Base-by-base conservation (phyloP, 2,113 vertebrate genomes). In the Grammomys dolichurus region DNA sequence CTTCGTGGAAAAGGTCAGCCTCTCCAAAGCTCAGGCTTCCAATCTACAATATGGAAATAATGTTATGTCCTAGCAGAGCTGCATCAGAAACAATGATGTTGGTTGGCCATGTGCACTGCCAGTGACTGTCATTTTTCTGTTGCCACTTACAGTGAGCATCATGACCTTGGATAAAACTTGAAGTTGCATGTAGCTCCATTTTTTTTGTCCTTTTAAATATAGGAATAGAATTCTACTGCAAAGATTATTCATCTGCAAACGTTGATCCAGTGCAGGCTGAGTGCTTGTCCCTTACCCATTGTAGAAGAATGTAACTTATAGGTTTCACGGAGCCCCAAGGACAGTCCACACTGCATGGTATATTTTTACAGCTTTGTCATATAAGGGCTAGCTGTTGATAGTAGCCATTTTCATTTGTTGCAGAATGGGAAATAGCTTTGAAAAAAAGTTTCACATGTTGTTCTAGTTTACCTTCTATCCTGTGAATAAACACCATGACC, bases 11-110 rank as follows among this genome's bases (percentile, higher is more conserved):
- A 40, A 80, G 70, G 4, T 17, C 12, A n/a, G 33, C 5, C 54
- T 60, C 31, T 26, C 8, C 3, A 20, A 22, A 43, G 56, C 75
- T 65, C 20, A 0, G 65, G 14, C 31, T 91, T 92, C 70, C n/a
- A 0, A 26, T 36, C 17, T 48, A 5, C 54, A 36, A 24, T 36
- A 5, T 16, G 51, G n/a, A 20, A 0, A 0, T 5, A 36, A 28
- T 0, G 3, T 3, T 12, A 2, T 5, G 43, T 46, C 13, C 33
- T 11, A 16, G 56, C 9, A 0, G 51, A 19, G 43, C 8, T 3
- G 0, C 13, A 1, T 4, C 4, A 43, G 33, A 16, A 33, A 6
- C 8, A 33, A 58, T 22, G 26, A 48, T 28, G 13, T 7, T 12
- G 3, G 7, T 36, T 5, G 8, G 10, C 16, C 22, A 17, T 3